These are phyloP conservation scores for Ophioderma brevispina DNA, from an alignment of 35 echinoderm and acorn worm species.

Conservation along the genomic window DNA sequence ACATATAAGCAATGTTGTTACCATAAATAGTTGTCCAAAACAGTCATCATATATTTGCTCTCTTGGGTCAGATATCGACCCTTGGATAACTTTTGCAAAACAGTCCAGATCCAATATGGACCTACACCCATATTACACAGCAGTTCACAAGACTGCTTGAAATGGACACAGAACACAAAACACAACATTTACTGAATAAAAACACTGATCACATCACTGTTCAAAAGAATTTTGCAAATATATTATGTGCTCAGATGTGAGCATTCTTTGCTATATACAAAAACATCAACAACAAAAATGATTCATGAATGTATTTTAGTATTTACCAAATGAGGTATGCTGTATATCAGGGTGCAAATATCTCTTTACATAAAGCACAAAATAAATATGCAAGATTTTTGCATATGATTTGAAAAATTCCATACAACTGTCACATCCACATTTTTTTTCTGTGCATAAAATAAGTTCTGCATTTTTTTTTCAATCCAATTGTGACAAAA, in stretches of 20 bases:
- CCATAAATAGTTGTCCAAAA: not conserved
- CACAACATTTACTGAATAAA: not conserved
- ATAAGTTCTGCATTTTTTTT: too few species aligned
- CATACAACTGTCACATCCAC: too few species aligned
- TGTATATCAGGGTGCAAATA: not conserved
- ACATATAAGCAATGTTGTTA: not conserved
- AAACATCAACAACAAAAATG: not conserved
- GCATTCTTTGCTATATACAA: not conserved
- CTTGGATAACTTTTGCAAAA: not conserved
- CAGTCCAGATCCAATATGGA: not conserved
- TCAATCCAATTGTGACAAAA: too few species aligned
- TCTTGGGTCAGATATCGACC: not conserved
- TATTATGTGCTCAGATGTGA: not conserved
- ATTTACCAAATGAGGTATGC: not conserved
- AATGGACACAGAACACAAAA: not conserved
- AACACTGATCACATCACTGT: slow-evolving; percentile 4
- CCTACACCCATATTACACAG: not conserved
- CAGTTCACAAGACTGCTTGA: not conserved
- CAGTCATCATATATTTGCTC: not conserved
- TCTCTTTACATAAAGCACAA: not conserved
- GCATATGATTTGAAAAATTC: too few species aligned
- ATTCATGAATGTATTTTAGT: not conserved
- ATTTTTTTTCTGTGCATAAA: too few species aligned
- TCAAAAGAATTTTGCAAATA: slow-evolving; percentile 4
- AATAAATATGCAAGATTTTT: not conserved